phyloP scores from a whole-genome alignment of 2,113 vertebrate genomes.

The Silurus asotus region DNA sequence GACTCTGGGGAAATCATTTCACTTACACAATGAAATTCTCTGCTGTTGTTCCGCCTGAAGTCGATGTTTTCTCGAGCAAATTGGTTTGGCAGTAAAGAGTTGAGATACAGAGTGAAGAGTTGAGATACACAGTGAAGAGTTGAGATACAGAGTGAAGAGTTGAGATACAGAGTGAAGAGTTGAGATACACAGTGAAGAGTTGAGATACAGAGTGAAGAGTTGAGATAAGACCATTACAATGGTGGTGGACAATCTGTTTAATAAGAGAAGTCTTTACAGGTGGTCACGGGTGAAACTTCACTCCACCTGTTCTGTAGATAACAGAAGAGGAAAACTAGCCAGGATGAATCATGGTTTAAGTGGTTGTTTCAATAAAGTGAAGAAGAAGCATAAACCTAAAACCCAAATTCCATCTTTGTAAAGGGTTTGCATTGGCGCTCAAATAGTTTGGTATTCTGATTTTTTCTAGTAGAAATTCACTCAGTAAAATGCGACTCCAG shows the following conservation, averaged over 20 bases:
- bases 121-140: slow-evolving; percentile 46
- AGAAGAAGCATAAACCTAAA: background rate
- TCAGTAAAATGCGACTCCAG: no score
- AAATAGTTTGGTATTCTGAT: no score
- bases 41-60: background rate
- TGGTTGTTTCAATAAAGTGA: background rate
- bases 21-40: slow-evolving; percentile 32
- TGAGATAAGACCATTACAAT: slow-evolving; percentile 8
- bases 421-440: background rate
- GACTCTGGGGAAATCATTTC: background rate
- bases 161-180: no score
- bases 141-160: slow-evolving; percentile 34
- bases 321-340: background rate
- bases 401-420: background rate
- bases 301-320: background rate
- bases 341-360: background rate
- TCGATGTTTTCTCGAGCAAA: slow-evolving; percentile 50
- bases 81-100: slow-evolving; percentile 47
- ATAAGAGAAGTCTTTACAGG: slow-evolving; percentile 11
- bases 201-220: slow-evolving; percentile 39
- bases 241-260: background rate
- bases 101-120: background rate
- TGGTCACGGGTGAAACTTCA: background rate
- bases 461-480: no score
- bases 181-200: no score